Conservation (phyloP, 2,888 invertebrate genomes). For the Dolichomitus sp. region DNA sequence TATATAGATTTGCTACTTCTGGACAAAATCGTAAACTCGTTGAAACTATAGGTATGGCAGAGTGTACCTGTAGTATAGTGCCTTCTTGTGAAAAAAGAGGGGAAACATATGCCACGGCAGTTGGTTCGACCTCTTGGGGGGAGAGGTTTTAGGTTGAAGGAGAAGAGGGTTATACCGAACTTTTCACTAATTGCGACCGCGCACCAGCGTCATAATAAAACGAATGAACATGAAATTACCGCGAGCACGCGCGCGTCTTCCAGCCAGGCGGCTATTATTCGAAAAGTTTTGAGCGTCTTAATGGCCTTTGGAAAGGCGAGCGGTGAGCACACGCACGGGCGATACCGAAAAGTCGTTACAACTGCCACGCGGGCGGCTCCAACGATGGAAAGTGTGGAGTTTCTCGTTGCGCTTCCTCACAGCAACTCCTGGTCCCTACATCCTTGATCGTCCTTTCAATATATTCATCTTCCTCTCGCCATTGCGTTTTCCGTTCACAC, state of each 20-base stretch:
- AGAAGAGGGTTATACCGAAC: constrained; percentile 64
- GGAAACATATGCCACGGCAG: background rate
- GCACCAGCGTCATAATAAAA: constrained; percentile 77
- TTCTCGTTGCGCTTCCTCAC: constrained; percentile 21
- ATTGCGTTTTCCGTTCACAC: constrained; percentile 66
- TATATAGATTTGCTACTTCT: background rate
- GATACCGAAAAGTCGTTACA: constrained; percentile 81
- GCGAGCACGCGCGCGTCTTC: constrained; percentile 75
- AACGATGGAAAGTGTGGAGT: constrained; percentile 46
- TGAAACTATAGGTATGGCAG: background rate
- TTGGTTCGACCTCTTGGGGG: background rate
- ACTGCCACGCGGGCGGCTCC: constrained; percentile 71
- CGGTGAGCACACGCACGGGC: constrained; percentile 53
- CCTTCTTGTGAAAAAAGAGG: background rate
- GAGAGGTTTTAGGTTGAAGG: background rate
- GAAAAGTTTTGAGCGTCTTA: constrained; percentile 79
- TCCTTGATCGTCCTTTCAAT: constrained; percentile 37
- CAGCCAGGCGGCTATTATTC: constrained; percentile 78
- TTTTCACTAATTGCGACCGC: constrained; percentile 81
- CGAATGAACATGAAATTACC: constrained; percentile 80
- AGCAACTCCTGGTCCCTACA: constrained; percentile 5
- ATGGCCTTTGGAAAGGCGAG: constrained; percentile 74
- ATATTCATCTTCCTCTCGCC: constrained; percentile 44
- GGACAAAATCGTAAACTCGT: background rate
- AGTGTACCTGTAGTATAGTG: background rate